Percentiles rank a stretch among this genome's conserved stretches.
These are phyloP conservation scores for Oegoconia quadripuncta DNA, from an alignment of 2,888 invertebrate genomes.

Conservation along the genomic window DNA sequence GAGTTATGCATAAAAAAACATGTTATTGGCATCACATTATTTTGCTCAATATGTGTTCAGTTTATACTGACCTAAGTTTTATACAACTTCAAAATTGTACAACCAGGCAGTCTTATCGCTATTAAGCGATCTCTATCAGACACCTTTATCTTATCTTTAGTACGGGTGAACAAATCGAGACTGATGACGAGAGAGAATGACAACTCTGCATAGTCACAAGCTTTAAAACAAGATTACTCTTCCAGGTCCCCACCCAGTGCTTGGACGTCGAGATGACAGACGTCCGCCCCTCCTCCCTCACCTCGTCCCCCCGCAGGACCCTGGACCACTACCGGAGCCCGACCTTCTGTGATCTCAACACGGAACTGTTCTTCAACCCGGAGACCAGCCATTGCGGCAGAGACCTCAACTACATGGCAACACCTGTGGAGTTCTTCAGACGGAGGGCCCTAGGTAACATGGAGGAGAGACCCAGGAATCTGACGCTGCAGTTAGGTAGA, in stretches of 20 bases:
- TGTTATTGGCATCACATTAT: too few relatives aligned
- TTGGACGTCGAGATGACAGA: conserved; percentile 58
- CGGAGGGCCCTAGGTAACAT: conserved; percentile 39
- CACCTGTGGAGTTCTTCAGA: conserved; percentile 45
- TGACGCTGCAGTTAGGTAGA: conserved; percentile 60
- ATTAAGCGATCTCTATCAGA: too few relatives aligned
- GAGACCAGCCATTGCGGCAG: conserved; percentile 36
- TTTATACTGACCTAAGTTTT: too few relatives aligned
- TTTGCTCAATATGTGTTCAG: too few relatives aligned
- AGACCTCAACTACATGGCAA: conserved; percentile 51
- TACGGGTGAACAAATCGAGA: too few relatives aligned
- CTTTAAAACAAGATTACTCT: not conserved
- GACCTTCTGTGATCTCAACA: conserved; percentile 44
- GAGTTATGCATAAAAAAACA: too few relatives aligned
- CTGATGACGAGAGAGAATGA: too few relatives aligned
- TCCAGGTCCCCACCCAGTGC: conserved; percentile 57
- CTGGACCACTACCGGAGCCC: conserved; percentile 48
- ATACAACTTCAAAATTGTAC: too few relatives aligned
- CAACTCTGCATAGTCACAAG: not conserved
- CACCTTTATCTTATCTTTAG: too few relatives aligned
- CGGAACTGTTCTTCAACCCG: conserved; percentile 38
- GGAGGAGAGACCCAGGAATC: conserved; percentile 34
- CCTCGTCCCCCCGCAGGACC: conserved; percentile 30
- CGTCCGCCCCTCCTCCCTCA: conserved; percentile 37
- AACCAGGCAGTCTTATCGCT: too few relatives aligned